A percentile compares a stretch with the other conserved stretches of the same genome.
Evolutionary conservation across 2,113 vertebrate genomes (phyloP).

Genomic region (Psilopogon haemacephalus): DNA sequence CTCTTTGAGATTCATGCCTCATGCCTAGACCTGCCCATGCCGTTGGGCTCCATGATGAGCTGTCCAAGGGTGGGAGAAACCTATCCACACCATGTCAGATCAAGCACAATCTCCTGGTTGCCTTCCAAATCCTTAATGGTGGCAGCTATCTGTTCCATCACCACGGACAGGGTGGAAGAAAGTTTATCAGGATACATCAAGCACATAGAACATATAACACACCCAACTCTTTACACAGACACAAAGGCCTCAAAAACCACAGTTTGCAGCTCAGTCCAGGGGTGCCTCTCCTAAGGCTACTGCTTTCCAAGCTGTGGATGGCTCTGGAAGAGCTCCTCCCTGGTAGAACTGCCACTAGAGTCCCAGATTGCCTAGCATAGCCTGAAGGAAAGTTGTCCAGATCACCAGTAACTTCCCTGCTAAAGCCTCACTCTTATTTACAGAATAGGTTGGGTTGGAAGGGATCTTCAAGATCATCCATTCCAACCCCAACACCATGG

Average conservation of each 20-base stretch:
- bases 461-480: no score
- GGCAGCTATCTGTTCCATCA: not conserved
- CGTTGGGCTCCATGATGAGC: not conserved
- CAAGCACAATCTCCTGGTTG: not conserved
- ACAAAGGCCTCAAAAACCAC: accelerated
- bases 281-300: not conserved
- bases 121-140: not conserved
- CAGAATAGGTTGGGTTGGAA: no score
- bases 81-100: not conserved
- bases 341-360: accelerated
- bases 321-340: not conserved
- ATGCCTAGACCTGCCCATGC: not conserved
- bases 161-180: not conserved
- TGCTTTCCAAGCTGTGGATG: not conserved
- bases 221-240: not conserved
- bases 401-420: not conserved
- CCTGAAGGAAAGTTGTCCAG: not conserved
- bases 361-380: not conserved
- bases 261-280: accelerated
- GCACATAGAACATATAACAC: accelerated
- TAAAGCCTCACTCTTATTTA: not conserved
- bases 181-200: accelerated
- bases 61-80: not conserved
- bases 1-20: not conserved
- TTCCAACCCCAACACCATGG: no score